Conservation (phyloP, 2,888 invertebrate species). For the Marronus borbonicus region DNA sequence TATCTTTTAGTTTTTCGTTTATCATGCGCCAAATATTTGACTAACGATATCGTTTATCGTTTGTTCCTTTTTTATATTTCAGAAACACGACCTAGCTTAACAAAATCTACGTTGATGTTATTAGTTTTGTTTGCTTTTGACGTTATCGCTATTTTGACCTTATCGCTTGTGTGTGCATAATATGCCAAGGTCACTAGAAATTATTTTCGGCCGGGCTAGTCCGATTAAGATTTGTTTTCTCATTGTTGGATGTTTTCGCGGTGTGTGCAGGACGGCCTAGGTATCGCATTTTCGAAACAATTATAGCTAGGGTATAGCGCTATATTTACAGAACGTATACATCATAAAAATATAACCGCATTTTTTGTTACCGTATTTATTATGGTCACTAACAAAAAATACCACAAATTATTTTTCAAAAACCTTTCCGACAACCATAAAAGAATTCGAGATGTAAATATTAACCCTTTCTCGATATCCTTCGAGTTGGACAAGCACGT, state of each 20-base stretch:
- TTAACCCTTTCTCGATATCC: constrained; percentile 5
- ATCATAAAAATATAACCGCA: not conserved
- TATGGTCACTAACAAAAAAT: not conserved
- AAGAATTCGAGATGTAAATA: not conserved
- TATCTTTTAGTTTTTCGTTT: constrained; percentile 12
- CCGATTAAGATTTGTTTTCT: not conserved
- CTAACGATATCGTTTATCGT: constrained; percentile 26
- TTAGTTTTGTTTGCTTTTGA: constrained; percentile 50
- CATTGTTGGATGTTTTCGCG: not conserved
- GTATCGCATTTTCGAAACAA: no score
- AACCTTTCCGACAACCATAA: constrained; percentile 2
- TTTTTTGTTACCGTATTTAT: not conserved
- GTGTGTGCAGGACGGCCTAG: no score
- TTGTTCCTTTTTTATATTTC: constrained; percentile 47
- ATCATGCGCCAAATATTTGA: constrained; percentile 34
- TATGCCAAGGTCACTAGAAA: constrained; percentile 17
- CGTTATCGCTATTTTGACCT: no score
- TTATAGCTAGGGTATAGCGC: no score
- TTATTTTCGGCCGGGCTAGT: not conserved
- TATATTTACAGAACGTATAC: no score
- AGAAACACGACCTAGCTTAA: constrained; percentile 55
- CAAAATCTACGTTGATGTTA: constrained; percentile 51
- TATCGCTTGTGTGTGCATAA: constrained; percentile 25
- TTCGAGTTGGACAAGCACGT: not conserved
- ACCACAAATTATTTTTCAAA: constrained; percentile 6